Evolutionary conservation across 2,797 vertebrate species (phyloP), one percentile per base, ranked within the genome.

Genomic region (Malurus leucopterus): DNA sequence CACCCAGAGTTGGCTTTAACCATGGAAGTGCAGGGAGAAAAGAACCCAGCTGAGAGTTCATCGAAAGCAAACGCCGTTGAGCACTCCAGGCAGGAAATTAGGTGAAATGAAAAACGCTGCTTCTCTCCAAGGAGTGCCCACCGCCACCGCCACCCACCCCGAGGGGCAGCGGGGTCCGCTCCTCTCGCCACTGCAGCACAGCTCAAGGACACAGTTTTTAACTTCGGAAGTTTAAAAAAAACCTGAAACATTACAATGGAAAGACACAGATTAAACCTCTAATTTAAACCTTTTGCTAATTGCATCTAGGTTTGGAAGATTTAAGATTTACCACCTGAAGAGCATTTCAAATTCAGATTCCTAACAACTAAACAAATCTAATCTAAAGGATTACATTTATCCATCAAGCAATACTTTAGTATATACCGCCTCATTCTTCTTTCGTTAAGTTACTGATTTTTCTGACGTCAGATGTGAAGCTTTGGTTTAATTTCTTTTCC

Each of bases 231-330:
- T 15, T 8, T 36, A 36, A 36, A 5, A 30, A 27, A 8, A 21
- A 8, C 2, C 1, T 6, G 15, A 29, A 9, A 6, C 8, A 20
- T 1, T 13, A 3, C 5, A 9, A 9, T n/a, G 26, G 18, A 34
- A 88, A 65, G 14, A 24, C 0, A 12, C 23, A 67, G 4, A 1
- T 47, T 43, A 64, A 75, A 23, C 9, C 2, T 54, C 4, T 82
- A 7, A 30, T 20, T 82, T 78, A 3, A 9, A 79, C 11, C 5
- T 72, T 65, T 65, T 16, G 3, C 12, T 71, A 27, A 57, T 36
- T 8, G 10, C 7, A 2, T 4, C 1, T 51, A 17, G 4, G 1
- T 38, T 5, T 80, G 29, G 23, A 88, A 47, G 51, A 50, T 7
- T 22, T 38, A 46, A 57, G 14, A 32, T 2, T 4, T 22, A 1